Evolutionary conservation across 2,888 invertebrate species (phyloP).

Genomic region (Drosophila merina): DNA sequence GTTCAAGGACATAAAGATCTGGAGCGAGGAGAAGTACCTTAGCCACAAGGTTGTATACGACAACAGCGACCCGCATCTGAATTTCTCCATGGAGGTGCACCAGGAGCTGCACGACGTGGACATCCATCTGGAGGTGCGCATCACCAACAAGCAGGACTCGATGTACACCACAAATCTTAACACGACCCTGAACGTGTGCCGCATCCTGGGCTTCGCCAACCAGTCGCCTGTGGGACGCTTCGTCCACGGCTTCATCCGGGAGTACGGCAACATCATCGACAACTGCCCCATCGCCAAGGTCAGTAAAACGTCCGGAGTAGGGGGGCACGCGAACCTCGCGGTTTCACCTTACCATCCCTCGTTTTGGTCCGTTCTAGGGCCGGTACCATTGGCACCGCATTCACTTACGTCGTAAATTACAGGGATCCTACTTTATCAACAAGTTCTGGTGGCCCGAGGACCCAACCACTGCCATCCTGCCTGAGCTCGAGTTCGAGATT

Average conservation of each 20-base stretch:
- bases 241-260: slow-evolving; percentile 67
- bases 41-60: slow-evolving; percentile 76
- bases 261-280: slow-evolving; percentile 76
- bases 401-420: slow-evolving; percentile 59
- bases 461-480: slow-evolving; percentile 70
- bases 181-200: slow-evolving; percentile 78
- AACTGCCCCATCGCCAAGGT: slow-evolving; percentile 80
- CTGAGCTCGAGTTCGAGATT: slow-evolving; percentile 77
- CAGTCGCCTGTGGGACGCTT: slow-evolving; percentile 78
- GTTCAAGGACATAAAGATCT: slow-evolving; percentile 76
- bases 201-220: slow-evolving; percentile 66
- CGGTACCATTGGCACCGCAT: slow-evolving; percentile 45
- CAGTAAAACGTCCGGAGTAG: slow-evolving; percentile 20
- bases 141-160: slow-evolving; percentile 72
- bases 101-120: slow-evolving; percentile 74
- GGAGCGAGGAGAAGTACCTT: slow-evolving; percentile 79
- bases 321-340: background rate
- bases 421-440: slow-evolving; percentile 80
- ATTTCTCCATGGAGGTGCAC: slow-evolving; percentile 77
- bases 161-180: slow-evolving; percentile 70
- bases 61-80: slow-evolving; percentile 78
- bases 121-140: slow-evolving; percentile 65
- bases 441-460: slow-evolving; percentile 83
- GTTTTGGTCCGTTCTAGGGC: slow-evolving; percentile 52
- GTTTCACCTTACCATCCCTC: slow-evolving; percentile 8